Evolutionary conservation across 2,888 invertebrate species (phyloP), one percentile per base, ranked within the genome.

Genomic region (Aelia acuminata): DNA sequence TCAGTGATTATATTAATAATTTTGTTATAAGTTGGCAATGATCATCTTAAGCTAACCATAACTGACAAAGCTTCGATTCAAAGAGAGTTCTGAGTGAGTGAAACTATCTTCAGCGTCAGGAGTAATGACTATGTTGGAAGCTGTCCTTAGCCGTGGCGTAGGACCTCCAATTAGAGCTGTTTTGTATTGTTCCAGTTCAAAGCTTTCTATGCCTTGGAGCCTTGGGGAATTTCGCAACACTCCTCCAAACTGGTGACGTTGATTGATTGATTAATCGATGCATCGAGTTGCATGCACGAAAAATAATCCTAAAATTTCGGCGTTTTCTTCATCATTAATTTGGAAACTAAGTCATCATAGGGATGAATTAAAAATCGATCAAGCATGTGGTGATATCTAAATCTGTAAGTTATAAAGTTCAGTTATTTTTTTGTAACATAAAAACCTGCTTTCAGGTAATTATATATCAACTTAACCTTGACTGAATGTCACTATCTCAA

Each of bases 161-260:
- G 63, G 63, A 70, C 63, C 63, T 70, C 63, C 8, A 70, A 15
- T 70, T 70, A 70, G 35, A 7, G 5, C 13, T 13, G 35, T 43
- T 80, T 80, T 80, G 80, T 80, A 80, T 80, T 80, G 80, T 80
- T 80, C 43, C 80, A 80, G 10, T n/a, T n/a, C 22, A 4, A 43
- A 47, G 43, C 80, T 80, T 43, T 80, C 80, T 80, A 80, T 47
- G n/a, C 18, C 63, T 35, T 20, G 7, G 20, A 70, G 63, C 63
- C 63, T 70, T 70, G 63, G 35, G 10, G 35, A 35, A 18, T 70
- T 70, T 70, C 35, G 63, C 63, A 70, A 70, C 63, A 35, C 63
- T 18, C 7, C 13, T 70, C 20, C 35, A 18, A 70, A 3, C 63
- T 20, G 20, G 5, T 35, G 63, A 31, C 63, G 35, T 31, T 70